These are phyloP conservation scores for Lota lota DNA, from an alignment of 2,113 vertebrate species.

Conservation along the genomic window DNA sequence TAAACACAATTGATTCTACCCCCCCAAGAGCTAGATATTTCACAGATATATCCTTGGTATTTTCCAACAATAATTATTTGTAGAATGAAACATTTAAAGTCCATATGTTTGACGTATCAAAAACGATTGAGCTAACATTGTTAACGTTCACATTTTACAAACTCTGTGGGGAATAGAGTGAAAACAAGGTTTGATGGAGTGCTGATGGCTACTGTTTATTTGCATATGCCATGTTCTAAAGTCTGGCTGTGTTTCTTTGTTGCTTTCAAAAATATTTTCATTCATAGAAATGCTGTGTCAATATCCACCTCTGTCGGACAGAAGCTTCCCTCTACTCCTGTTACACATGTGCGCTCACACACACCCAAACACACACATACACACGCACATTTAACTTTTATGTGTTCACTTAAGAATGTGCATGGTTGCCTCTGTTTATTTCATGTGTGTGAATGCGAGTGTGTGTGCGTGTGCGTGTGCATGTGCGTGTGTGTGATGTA, in stretches of 20 bases:
- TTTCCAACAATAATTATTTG: neutral
- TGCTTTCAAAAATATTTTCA: slow-evolving; percentile 65
- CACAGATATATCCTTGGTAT: no score
- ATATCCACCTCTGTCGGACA: slow-evolving; percentile 43
- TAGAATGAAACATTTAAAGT: neutral
- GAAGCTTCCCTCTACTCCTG: slow-evolving; percentile 34
- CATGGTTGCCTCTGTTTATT: neutral
- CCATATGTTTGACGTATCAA: no score
- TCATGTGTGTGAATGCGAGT: slow-evolving; percentile 10
- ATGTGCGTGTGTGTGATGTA: slow-evolving; percentile 17
- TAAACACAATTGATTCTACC: neutral
- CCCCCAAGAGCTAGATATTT: neutral
- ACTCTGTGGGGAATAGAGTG: no score
- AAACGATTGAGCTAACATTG: no score
- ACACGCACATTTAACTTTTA: neutral
- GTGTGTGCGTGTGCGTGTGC: slow-evolving; percentile 3
- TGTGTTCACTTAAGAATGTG: neutral
- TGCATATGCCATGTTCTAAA: slow-evolving; percentile 53
- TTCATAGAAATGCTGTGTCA: slow-evolving; percentile 61
- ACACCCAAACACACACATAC: neutral
- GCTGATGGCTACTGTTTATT: slow-evolving; percentile 62
- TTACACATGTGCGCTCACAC: slow-evolving; percentile 6
- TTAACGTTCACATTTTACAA: no score
- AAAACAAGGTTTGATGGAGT: slow-evolving; percentile 52
- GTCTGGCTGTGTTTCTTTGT: slow-evolving; percentile 44